Base-by-base conservation (phyloP, 2,113 vertebrate species). In the Scolopax mira region DNA sequence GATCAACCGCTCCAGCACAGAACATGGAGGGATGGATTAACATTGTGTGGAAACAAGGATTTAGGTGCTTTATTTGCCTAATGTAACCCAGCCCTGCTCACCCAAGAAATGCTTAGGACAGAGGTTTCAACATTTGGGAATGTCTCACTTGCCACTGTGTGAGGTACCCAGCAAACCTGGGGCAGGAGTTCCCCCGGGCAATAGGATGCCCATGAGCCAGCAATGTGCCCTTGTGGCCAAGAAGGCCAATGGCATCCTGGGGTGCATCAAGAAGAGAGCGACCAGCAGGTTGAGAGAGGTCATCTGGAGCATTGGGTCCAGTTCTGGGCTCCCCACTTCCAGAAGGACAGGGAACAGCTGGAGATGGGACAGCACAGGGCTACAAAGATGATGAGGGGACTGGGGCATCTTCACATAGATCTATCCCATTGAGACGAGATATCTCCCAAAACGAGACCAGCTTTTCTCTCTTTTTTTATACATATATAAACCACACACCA, bases 381-480 rank as follows among this genome's bases (percentile, higher is more conserved):
- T n/a, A n/a, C n/a, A n/a, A 15, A 42, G 42, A 42, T 42, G 42
- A 42, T 42, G 42, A 42, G 42, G 42, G 42, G 42, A 13, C 42
- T 42, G 42, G 42, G 16, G 42, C 42, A 42, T 42, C 10, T 55
- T 39, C 67, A 60, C 48, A 21, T 0, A 41, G 27, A 44, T 31
- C 14, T 0, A 78, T 17, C 39, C 51, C 79, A 44, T 21, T 28
- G 62, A 46, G 25, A 77, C n/a, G n/a, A n/a, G n/a, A n/a, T n/a
- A n/a, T n/a, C n/a, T n/a, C n/a, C n/a, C n/a, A 49, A 55, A 27
- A 73, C 0, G 1, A 61, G 55, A 48, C 4, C 27, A 35, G 41
- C 41, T 74, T 52, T 48, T 10, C 23, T 48, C 22, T 61, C 10
- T 11, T 28, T 51, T 60, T 64, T 7, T 28, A 0, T 30, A 16